Conservation (phyloP, 2,797 vertebrate genomes). For the Tachyglossus aculeatus region DNA sequence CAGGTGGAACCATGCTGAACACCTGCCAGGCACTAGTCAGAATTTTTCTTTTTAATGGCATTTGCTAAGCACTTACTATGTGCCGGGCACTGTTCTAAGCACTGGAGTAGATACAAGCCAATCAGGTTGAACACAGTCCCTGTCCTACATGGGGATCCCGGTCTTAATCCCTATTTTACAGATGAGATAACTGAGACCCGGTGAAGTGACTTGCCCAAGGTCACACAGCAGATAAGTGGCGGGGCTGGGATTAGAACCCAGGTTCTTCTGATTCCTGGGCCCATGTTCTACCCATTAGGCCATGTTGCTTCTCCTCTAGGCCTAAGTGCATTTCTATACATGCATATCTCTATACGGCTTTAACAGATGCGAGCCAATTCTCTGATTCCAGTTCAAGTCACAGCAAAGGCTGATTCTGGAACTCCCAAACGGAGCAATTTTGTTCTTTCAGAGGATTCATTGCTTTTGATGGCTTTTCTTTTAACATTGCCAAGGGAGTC, state of each 20-base stretch:
- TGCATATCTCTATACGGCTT: no score
- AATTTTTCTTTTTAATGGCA: no score
- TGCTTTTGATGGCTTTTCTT: neutral
- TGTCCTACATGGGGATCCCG: no score
- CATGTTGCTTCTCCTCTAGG: neutral
- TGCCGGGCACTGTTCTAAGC: no score
- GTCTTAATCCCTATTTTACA: neutral
- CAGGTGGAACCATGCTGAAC: no score
- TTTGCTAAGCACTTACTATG: no score
- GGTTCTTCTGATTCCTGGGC: neutral
- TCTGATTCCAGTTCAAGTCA: neutral
- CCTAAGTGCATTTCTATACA: neutral
- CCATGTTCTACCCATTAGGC: neutral
- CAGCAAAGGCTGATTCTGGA: no score
- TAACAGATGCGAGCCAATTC: neutral
- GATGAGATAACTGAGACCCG: neutral
- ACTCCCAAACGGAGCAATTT: no score
- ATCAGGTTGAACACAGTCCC: no score
- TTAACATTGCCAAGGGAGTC: neutral
- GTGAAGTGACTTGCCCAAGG: neutral
- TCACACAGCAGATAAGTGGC: neutral
- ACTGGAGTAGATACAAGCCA: no score
- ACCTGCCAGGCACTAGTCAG: no score
- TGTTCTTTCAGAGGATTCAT: no score
- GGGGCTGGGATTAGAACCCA: neutral